Base-by-base conservation (phyloP, 2,888 invertebrate genomes). In the Xestia xanthographa region DNA sequence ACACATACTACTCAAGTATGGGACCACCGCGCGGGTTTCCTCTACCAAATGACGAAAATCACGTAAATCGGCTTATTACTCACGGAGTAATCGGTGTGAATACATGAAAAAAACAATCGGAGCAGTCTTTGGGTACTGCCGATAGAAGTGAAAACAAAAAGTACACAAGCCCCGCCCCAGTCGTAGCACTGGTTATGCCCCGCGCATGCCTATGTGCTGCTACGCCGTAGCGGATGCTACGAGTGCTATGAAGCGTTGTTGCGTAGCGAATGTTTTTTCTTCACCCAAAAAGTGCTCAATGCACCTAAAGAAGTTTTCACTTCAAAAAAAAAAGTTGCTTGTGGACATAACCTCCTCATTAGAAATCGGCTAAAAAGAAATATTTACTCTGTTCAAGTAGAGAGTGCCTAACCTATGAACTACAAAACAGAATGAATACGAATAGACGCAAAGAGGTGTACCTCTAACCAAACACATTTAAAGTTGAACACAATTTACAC, bases 401-500 rank as follows among this genome's bases (percentile, higher is more conserved):
- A 41, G 41, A 41, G 41, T 41, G 41, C 9, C 8, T 9, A 9
- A 3, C 26, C 38, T 50, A 12, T 41, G 34, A 43, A 43, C 72
- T 12, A 41, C 17, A 2, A n/a, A 3, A 34, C 8, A 48, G 9
- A 76, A 63, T 17, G 41, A 14, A 38, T 12, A 56, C 0, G 14
- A 11, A 9, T 6, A 65, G 17, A 53, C 20, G 2, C 3, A 50
- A n/a, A 78, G 34, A 26, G 43, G 12, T 50, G 34, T 22, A 66
- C 66, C 17, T 77, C 12, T 43, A 45, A 50, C 22, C 22, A 68
- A 62, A 53, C 14, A 77, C 50, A 68, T 14, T 78, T 38, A 26
- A 67, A 78, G n/a, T 68, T 77, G 22, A 53, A 68, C 60, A 50
- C 22, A 78, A 62, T 68, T 60, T 45, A 48, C 43, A 67, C 22